A percentile compares a stretch with the other conserved stretches of the same genome.
Evolutionary conservation across 1,140 invertebrate species (phyloP).

Genomic region (Drosophila truncata): DNA sequence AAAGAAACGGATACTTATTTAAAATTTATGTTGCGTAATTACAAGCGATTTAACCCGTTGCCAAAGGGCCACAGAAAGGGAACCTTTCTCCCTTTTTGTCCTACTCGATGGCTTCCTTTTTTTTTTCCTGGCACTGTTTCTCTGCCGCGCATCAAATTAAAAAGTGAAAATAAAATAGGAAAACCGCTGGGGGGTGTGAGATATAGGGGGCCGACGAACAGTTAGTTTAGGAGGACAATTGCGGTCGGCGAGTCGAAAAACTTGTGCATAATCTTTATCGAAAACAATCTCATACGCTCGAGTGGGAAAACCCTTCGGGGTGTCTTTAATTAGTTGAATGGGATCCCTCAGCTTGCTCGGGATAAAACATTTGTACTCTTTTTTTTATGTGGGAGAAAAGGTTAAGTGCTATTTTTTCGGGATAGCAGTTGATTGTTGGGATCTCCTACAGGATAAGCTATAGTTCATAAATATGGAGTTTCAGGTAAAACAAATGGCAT

Average conservation of each 20-base stretch:
- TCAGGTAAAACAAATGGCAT: not conserved
- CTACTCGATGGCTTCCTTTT: constrained; percentile 4
- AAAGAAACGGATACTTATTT: constrained; percentile 84
- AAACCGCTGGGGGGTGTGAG: constrained; percentile 25
- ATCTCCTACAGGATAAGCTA: constrained; percentile 7
- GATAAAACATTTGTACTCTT: constrained; percentile 11
- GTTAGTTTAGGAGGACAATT: constrained; percentile 19
- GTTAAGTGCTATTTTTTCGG: constrained; percentile 1
- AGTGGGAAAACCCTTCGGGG: constrained; percentile 23
- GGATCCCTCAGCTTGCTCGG: not conserved
- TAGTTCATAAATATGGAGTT: constrained; percentile 28
- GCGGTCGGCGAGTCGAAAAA: constrained; percentile 44
- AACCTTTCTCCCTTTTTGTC: constrained; percentile 40
- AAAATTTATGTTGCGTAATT: constrained; percentile 84
- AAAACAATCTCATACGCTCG: constrained; percentile 61
- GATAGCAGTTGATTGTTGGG: not conserved
- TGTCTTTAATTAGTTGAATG: constrained; percentile 60
- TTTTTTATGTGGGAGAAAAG: not conserved
- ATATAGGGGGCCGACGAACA: not conserved
- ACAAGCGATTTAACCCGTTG: constrained; percentile 80
- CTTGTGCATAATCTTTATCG: constrained; percentile 80
- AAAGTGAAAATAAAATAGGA: constrained; percentile 68
- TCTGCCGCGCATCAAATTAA: constrained; percentile 62
- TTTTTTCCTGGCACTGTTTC: constrained; percentile 18
- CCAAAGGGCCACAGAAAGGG: constrained; percentile 43